Base-by-base conservation (phyloP, 2,797 vertebrate species). In the Brachyalestes nurse region DNA sequence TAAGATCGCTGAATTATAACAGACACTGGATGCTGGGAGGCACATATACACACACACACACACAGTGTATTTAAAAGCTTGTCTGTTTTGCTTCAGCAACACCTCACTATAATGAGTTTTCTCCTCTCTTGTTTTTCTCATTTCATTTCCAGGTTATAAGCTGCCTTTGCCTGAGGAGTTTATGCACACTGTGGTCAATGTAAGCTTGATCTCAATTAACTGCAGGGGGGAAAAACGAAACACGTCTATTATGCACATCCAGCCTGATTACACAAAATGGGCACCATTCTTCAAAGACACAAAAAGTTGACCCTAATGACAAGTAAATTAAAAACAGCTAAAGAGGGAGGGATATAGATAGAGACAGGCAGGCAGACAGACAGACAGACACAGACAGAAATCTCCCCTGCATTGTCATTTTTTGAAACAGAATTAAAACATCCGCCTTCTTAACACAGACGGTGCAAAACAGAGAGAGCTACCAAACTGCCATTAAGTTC, bases 131-230 rank as follows among this genome's bases (percentile, higher is more conserved):
- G 16, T 75, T 82, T 34, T 62, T 62, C 66, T 75, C 70, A 75
- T 75, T 86, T 47, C 34, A 17, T 74, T 77, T 51, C 75, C 75
- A n/a, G 75, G 70, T 78, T 72, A 78, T 57, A 60, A 79, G 45
- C 61, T 34, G 71, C 38, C 47, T 17, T 82, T 84, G 75, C 82
- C 75, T 42, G 66, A 72, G 72, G 72, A 80, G 66, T 62, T 81
- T 60, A 76, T 42, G 62, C 40, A 67, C 55, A 7, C 23, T 73
- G 57, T 58, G 77, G 84, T 82, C 74, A 83, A 75, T 83, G 75
- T 64, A 69, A 77, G 70, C 70, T 81, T 81, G 62, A 87, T 84
- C 78, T 84, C 74, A 84, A 81, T 86, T 83, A 88, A 82, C 51
- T 72, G 72, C 49, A 70, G 58, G 4, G n/a, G 42, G 4, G 23